These are phyloP conservation scores for Meteorus colon DNA, from an alignment of 2,888 invertebrate species.

Conservation along the genomic window DNA sequence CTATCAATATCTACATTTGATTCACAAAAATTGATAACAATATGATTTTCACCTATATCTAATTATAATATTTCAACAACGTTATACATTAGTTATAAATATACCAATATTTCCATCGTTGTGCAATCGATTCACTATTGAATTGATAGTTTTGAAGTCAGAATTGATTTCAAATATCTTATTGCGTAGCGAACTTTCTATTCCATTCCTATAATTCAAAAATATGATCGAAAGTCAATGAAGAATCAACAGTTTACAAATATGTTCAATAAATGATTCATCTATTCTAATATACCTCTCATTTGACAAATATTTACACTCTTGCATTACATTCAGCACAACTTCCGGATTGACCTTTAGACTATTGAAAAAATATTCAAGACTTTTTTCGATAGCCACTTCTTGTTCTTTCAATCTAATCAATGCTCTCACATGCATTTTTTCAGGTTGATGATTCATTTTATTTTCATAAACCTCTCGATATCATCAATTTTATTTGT, in stretches of 20 bases:
- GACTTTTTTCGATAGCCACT: constrained; percentile 60
- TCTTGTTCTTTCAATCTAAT: constrained; percentile 66
- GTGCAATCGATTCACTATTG: constrained; percentile 51
- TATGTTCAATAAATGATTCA: constrained; percentile 32
- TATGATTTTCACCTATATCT: neutral
- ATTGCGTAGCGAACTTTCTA: constrained; percentile 45
- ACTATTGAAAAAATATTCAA: constrained; percentile 57
- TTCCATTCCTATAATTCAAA: constrained; percentile 38
- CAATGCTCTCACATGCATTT: constrained; percentile 55
- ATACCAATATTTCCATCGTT: constrained; percentile 61
- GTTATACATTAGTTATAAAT: neutral
- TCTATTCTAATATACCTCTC: constrained; percentile 58
- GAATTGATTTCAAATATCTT: constrained; percentile 53
- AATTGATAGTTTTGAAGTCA: constrained; percentile 57
- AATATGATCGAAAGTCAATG: neutral
- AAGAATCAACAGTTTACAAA: constrained; percentile 33
- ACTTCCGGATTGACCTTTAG: constrained; percentile 61
- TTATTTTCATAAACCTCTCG: constrained; percentile 15
- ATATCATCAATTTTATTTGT: neutral
- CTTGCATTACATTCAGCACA: constrained; percentile 54
- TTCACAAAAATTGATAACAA: constrained; percentile 24
- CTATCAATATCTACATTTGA: constrained; percentile 58
- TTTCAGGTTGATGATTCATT: constrained; percentile 50
- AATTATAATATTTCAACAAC: neutral
- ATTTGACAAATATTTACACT: constrained; percentile 49